phyloP scores from a whole-genome alignment of 2,888 invertebrate genomes.

The Masnerella sp. region DNA sequence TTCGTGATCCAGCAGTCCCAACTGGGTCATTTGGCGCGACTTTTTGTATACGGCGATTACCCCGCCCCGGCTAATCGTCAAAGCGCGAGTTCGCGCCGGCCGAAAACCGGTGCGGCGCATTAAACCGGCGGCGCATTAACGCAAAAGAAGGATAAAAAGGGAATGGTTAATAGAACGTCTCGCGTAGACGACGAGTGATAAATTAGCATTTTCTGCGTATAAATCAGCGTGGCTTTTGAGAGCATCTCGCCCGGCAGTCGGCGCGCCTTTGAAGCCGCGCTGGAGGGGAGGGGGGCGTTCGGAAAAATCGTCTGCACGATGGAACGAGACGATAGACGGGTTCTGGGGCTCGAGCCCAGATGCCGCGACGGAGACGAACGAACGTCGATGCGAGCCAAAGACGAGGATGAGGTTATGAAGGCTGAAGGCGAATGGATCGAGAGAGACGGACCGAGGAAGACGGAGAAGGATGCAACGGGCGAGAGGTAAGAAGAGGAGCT shows the following conservation, averaged over 20 bases:
- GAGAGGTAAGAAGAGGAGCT: too few species aligned
- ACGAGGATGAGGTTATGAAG: slow-evolving; percentile 5
- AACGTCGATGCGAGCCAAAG: slow-evolving; percentile 3
- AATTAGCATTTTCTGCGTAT: slow-evolving; percentile 59
- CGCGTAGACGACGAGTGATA: slow-evolving; percentile 57
- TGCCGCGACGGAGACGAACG: slow-evolving; percentile 3
- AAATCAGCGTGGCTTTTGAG: slow-evolving; percentile 58
- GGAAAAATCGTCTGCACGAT: slow-evolving; percentile 61
- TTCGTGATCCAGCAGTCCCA: slow-evolving; percentile 26
- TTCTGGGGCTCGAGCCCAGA: slow-evolving; percentile 12
- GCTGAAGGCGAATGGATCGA: too few species aligned
- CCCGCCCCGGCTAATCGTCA: slow-evolving; percentile 39
- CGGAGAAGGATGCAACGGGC: too few species aligned
- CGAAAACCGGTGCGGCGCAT: slow-evolving; percentile 49
- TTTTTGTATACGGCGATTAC: slow-evolving; percentile 44
- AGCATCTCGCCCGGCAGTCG: slow-evolving; percentile 62
- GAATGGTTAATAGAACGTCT: slow-evolving; percentile 53
- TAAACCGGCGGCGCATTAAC: slow-evolving; percentile 45
- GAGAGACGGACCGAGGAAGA: too few species aligned
- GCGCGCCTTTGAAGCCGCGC: slow-evolving; percentile 59
- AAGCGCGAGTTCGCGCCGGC: slow-evolving; percentile 36
- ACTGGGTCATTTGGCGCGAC: slow-evolving; percentile 43
- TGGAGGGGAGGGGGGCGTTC: slow-evolving; percentile 56
- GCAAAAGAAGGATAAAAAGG: slow-evolving; percentile 26
- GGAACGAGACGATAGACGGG: slow-evolving; percentile 43